phyloP scores from a whole-genome alignment of 1,140 invertebrate genomes.

The Drosophila mauritiana region DNA sequence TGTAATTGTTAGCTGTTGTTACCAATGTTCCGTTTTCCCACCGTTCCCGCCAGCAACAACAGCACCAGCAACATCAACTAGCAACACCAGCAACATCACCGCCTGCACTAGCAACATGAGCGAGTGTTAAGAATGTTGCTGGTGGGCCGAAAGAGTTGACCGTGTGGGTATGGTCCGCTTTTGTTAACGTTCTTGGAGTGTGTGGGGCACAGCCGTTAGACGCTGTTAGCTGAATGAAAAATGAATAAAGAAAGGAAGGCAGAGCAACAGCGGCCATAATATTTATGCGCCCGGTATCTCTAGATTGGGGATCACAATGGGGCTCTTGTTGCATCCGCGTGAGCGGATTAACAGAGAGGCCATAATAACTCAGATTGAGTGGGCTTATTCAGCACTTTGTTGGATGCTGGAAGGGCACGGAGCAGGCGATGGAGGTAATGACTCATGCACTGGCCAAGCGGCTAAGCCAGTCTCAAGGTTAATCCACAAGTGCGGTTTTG shows the following conservation, averaged over 20 bases:
- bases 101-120: conserved; percentile 8
- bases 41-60: conserved; percentile 37
- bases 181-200: conserved; percentile 33
- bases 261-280: conserved; percentile 18
- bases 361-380: conserved; percentile 42
- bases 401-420: neutral
- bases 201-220: conserved; percentile 38
- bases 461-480: conserved; percentile 33
- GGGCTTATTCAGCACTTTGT: conserved; percentile 39
- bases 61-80: neutral
- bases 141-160: conserved; percentile 27
- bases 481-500: conserved; percentile 58
- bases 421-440: conserved; percentile 8
- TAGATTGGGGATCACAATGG: conserved; percentile 44
- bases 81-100: neutral
- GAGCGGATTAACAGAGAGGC: conserved; percentile 7
- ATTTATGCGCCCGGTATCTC: conserved; percentile 33
- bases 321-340: conserved; percentile 36
- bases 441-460: conserved; percentile 39
- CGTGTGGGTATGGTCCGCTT: conserved; percentile 28
- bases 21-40: conserved; percentile 63
- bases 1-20: conserved; percentile 57
- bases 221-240: conserved; percentile 11
- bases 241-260: conserved; percentile 25
- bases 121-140: conserved; percentile 54